phyloP scores from a whole-genome alignment of 1,140 invertebrate species.

The Metopolophium dirhodum region DNA sequence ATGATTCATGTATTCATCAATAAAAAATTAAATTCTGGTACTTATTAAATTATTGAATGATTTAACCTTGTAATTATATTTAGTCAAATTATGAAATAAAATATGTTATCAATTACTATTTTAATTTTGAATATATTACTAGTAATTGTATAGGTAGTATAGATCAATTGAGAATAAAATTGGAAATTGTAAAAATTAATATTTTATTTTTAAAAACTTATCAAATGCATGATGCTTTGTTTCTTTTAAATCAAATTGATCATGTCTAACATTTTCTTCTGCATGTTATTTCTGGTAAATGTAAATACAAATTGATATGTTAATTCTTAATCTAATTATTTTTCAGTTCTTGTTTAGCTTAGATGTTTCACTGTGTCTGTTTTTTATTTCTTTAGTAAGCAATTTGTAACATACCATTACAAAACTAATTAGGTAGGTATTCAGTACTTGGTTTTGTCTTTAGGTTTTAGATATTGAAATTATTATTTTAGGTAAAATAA shows the following conservation, averaged over 20 bases:
- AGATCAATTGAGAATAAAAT: neutral
- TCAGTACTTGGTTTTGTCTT: neutral
- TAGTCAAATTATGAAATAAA: neutral
- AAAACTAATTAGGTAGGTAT: neutral
- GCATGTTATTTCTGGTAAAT: neutral
- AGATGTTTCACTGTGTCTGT: neutral
- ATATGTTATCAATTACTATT: too few species aligned
- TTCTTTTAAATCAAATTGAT: neutral
- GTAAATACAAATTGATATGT: neutral
- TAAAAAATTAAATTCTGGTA: neutral
- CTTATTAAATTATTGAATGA: neutral
- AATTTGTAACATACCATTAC: neutral
- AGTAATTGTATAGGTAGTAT: neutral
- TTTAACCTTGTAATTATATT: neutral
- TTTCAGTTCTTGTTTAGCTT: neutral
- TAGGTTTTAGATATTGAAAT: neutral
- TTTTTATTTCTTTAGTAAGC: neutral
- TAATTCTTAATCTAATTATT: neutral
- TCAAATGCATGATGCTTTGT: neutral
- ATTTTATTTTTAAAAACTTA: neutral
- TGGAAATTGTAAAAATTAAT: neutral
- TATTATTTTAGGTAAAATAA: neutral
- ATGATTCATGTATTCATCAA: neutral
- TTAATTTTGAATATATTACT: neutral
- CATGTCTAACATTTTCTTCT: neutral